phyloP scores from a whole-genome alignment of 2,113 vertebrate genomes.

The Mesoclemmys tuberculata region DNA sequence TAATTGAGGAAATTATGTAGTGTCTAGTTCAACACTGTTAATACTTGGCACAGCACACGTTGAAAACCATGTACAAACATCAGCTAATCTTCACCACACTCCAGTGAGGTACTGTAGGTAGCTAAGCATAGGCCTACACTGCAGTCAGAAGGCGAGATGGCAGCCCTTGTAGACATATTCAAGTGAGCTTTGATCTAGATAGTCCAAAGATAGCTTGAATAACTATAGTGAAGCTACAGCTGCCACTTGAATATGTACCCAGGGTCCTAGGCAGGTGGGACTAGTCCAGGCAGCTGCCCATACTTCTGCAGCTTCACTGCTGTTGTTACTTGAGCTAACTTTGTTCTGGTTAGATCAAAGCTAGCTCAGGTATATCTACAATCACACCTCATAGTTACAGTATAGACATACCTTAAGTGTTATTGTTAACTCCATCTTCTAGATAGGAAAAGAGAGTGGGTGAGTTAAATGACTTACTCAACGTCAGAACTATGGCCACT shows the following conservation, averaged over 20 bases:
- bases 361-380: background rate
- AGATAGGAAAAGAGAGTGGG: background rate
- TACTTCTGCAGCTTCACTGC: background rate
- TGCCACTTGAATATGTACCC: background rate
- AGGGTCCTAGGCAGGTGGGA: background rate
- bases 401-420: background rate
- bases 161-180: background rate
- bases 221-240: background rate
- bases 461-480: background rate
- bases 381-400: background rate
- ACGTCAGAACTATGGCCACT: fast-evolving
- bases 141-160: background rate
- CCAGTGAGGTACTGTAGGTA: background rate
- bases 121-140: background rate
- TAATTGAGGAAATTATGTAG: background rate
- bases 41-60: background rate
- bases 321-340: background rate
- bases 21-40: background rate
- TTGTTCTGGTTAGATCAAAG: background rate
- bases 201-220: background rate
- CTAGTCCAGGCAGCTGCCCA: background rate
- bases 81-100: background rate
- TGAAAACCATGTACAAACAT: background rate
- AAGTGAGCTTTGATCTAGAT: background rate
- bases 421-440: background rate